Evolutionary conservation across 2,113 vertebrate species (phyloP), one percentile per base, ranked within the genome.

Genomic region (Phalacrocorax aristotelis): DNA sequence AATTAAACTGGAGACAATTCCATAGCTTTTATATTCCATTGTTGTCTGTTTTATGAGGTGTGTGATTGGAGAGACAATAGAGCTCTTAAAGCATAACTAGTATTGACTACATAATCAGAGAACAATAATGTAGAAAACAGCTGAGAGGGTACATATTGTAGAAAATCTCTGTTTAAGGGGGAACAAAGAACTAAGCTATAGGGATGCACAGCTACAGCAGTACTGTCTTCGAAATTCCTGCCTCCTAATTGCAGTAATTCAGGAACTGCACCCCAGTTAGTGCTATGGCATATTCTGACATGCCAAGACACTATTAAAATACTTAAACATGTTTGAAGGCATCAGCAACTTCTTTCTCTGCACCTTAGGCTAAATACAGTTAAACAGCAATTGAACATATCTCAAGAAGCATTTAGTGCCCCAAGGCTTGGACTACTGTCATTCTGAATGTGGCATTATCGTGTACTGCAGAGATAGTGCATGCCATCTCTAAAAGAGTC

Each of bases 361-460:
- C 79, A 97, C 97, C 96, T 96, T 76, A 96, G 98, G 98, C 97
- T 95, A 98, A 97, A 96, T 79, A 95, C 88, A 96, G 97, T 96
- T 98, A 97, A 98, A 98, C 81, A 98, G 95, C 95, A 97, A 97
- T 85, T 97, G 97, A 98, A 97, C 95, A 96, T 95, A 98, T 98
- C 95, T 95, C 97, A 97, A 98, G 98, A 97, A 98, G 97, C 96
- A 90, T 98, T 97, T 95, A 90, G 40, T 76, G 96, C 97, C 98
- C 93, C 70, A 57, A 96, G 98, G 97, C 97, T 95, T 94, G 94
- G 96, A 82, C 95, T 48, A 85, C 97, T 98, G 98, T 98, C 98
- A 97, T 95, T 97, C 72, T 79, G 91, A 98, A 98, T 98, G 95
- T 94, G 94, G 90, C 94, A 95, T 97, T 98, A 94, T 95, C 44